Conservation (phyloP, 2,888 invertebrate species). For the Anoncus sp. region DNA sequence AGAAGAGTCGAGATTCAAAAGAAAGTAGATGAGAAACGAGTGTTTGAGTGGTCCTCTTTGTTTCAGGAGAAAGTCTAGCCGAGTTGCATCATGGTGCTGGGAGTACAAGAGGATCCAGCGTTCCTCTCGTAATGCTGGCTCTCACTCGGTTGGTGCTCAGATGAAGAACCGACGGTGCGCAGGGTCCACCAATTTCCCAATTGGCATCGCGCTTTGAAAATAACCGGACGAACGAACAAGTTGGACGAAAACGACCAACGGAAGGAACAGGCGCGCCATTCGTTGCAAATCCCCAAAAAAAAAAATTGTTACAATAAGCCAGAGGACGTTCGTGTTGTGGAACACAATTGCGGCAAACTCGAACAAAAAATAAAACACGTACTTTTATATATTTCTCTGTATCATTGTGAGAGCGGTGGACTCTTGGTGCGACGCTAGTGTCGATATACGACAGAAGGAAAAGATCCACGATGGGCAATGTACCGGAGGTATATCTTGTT, state of each 20-base stretch:
- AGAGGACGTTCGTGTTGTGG: background rate
- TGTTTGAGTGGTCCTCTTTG: conserved; percentile 76
- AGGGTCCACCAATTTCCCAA: conserved; percentile 45
- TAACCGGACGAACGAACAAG: too few species aligned
- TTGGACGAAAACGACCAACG: too few species aligned
- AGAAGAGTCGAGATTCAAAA: background rate
- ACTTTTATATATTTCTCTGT: conserved; percentile 42
- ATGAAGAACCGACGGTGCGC: conserved; percentile 74
- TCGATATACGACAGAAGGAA: background rate
- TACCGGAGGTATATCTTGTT: conserved; percentile 11
- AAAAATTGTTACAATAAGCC: background rate
- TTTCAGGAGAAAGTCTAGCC: conserved; percentile 87
- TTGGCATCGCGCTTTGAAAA: conserved; percentile 10
- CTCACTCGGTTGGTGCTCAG: conserved; percentile 76
- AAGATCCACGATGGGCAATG: conserved; percentile 5
- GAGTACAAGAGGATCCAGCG: conserved; percentile 61
- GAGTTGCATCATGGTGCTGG: conserved; percentile 85
- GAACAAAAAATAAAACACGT: conserved; percentile 5
- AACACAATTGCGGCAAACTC: background rate
- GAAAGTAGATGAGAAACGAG: conserved; percentile 13
- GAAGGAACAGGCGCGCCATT: background rate
- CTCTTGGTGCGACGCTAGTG: background rate
- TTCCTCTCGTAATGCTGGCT: conserved; percentile 71
- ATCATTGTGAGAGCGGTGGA: conserved; percentile 36
- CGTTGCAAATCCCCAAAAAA: background rate